These are phyloP conservation scores for Cryptus armator DNA, from an alignment of 2,888 invertebrate genomes.

Conservation along the genomic window DNA sequence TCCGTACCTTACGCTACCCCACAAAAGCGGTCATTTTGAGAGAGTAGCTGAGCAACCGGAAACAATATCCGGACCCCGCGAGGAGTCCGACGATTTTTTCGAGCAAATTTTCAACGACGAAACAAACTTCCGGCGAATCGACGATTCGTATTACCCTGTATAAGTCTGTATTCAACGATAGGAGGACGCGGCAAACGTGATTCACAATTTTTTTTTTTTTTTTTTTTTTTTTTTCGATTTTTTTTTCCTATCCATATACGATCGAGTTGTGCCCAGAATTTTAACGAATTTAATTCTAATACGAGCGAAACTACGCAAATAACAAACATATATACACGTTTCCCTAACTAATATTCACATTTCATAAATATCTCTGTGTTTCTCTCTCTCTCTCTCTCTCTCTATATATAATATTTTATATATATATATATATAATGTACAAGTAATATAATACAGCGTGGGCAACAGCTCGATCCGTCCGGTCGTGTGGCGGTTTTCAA, in stretches of 20 bases:
- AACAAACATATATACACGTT: slow-evolving; percentile 76
- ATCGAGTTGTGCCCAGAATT: slow-evolving; percentile 70
- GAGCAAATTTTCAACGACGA: slow-evolving; percentile 71
- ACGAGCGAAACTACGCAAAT: slow-evolving; percentile 60
- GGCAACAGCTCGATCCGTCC: slow-evolving; percentile 66
- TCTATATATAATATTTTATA: slow-evolving; percentile 54
- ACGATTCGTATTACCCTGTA: slow-evolving; percentile 78
- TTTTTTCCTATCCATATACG: slow-evolving; percentile 31
- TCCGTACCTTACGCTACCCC: slow-evolving; percentile 79
- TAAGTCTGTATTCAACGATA: slow-evolving; percentile 72
- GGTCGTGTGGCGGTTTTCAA: slow-evolving; percentile 19
- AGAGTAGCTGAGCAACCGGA: slow-evolving; percentile 79
- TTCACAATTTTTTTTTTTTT: neutral
- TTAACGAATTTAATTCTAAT: slow-evolving; percentile 75
- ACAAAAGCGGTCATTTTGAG: slow-evolving; percentile 84
- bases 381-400: slow-evolving; percentile 62
- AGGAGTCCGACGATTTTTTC: slow-evolving; percentile 76
- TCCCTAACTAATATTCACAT: slow-evolving; percentile 78
- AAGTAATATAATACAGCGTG: slow-evolving; percentile 71
- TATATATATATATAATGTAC: slow-evolving; percentile 71
- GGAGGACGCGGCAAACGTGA: slow-evolving; percentile 53
- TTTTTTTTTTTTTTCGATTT: slow-evolving; percentile 5
- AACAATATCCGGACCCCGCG: slow-evolving; percentile 76
- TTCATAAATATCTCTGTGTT: slow-evolving; percentile 76
- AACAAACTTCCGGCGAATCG: slow-evolving; percentile 25